Conservation (phyloP, 1,140 invertebrate species). For the Cotesia typhae region DNA sequence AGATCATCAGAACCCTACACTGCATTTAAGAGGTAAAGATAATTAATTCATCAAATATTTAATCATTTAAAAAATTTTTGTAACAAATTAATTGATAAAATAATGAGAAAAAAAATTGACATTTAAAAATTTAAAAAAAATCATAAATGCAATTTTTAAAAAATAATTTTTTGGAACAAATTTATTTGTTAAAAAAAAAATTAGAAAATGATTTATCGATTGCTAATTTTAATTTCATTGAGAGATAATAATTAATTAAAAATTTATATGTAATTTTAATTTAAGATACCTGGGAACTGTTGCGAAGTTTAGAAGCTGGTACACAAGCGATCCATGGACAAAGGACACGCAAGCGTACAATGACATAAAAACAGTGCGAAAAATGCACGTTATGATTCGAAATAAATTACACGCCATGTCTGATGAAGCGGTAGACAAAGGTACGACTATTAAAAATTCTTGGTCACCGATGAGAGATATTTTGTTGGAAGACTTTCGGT, state of each 20-base stretch:
- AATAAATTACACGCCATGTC: slow-evolving; percentile 45
- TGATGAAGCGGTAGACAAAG: slow-evolving; percentile 42
- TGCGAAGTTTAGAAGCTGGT: slow-evolving; percentile 65
- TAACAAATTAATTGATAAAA: not conserved
- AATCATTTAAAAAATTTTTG: not conserved
- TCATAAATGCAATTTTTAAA: too few relatives aligned
- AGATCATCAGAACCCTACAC: slow-evolving; percentile 71
- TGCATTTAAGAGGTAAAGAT: slow-evolving; percentile 76
- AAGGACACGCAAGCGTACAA: slow-evolving; percentile 56
- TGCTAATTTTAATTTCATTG: not conserved
- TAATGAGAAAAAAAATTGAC: too few relatives aligned
- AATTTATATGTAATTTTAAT: not conserved
- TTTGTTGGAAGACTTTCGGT: slow-evolving; percentile 41
- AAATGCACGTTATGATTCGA: slow-evolving; percentile 59
- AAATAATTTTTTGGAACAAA: too few relatives aligned
- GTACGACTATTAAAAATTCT: slow-evolving; percentile 57
- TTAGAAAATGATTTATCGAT: too few relatives aligned
- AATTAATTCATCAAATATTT: too few relatives aligned
- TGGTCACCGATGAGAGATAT: slow-evolving; percentile 57
- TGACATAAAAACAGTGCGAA: slow-evolving; percentile 61
- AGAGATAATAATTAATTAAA: slow-evolving; percentile 4
- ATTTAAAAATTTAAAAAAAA: too few relatives aligned
- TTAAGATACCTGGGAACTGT: slow-evolving; percentile 65
- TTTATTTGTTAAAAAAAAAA: too few relatives aligned
- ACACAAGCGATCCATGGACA: slow-evolving; percentile 63